Percentiles rank a stretch among this genome's conserved stretches.
Conservation (phyloP, 2,888 invertebrate genomes). For the Plemyria rubiginata region DNA sequence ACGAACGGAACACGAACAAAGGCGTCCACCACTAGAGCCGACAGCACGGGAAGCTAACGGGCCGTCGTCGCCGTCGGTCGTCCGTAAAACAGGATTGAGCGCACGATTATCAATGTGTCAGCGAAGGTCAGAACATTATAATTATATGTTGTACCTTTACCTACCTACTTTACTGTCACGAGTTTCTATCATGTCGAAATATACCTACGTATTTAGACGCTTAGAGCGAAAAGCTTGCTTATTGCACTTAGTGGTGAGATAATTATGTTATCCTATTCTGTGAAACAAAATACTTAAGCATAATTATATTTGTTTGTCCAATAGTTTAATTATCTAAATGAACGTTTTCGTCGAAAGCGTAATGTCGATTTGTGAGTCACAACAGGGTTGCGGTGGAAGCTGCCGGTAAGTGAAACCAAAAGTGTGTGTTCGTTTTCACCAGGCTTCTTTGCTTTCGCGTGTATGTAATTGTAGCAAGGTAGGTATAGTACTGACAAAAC, state of each 20-base stretch:
- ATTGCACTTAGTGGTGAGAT: not conserved
- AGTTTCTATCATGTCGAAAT: not conserved
- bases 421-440: conserved; percentile 38
- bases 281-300: not conserved
- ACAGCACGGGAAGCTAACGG: conserved; percentile 64
- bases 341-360: conserved; percentile 6
- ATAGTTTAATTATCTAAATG: not conserved
- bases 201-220: no score
- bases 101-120: conserved; percentile 45
- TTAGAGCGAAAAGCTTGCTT: not conserved
- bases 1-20: conserved; percentile 59
- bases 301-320: no score
- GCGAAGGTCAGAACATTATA: conserved; percentile 40
- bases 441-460: conserved; percentile 23
- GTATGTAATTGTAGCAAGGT: conserved; percentile 6
- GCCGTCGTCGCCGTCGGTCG: no score
- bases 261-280: conserved; percentile 1
- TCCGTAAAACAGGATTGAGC: conserved; percentile 48
- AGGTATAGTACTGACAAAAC: conserved; percentile 22
- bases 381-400: conserved; percentile 18
- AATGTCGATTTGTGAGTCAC: not conserved
- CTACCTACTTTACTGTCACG: conserved; percentile 20
- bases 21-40: conserved; percentile 40
- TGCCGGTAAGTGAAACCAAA: conserved; percentile 39
- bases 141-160: conserved; percentile 23